Base-by-base conservation (phyloP, 2,113 vertebrate genomes). In the Brachyistius frenatus region DNA sequence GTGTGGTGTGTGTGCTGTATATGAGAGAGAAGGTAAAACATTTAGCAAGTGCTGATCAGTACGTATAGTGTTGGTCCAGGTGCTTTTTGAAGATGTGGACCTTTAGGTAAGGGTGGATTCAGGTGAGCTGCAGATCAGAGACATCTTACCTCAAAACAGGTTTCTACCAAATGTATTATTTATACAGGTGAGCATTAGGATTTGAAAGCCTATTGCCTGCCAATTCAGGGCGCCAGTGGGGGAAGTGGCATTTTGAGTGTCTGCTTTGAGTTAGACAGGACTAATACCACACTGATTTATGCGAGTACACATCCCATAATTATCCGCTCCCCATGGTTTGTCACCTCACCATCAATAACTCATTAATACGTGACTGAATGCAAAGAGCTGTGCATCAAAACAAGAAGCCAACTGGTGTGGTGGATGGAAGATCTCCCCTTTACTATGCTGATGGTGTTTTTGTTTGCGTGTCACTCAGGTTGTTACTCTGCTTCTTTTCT, bases 101-200 rank as follows among this genome's bases (percentile, higher is more conserved):
- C 46, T 58, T 3, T 2, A 52, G 35, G 58, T 16, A 11, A 1
- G 53, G 54, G 16, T n/a, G 56, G 31, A 37, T 62, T 30, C 57
- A 68, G 55, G n/a, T 62, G 56, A 73, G 68, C 63, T n/a, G 52
- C 13, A 10, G 57, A 64, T 64, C 70, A 63, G 56, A 72, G 61
- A 68, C 60, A 47, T 14, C 9, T 37, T 49, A 50, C 49, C 36
- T 52, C 54, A 39, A 15, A 47, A 41, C 56, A 63, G 63, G 62
- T 62, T 66, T 54, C 65, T 37, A 56, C 6, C 44, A 4, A 36
- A 33, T 50, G 8, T 46, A 13, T 35, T 49, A 23, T 30, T 55
- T 55, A 56, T 66, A 13, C 1, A 55, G 39, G 37, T 16, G 1
- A 14, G 35, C 3, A 1, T 57, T 35, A 36, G 31, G 66, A 68